Evolutionary conservation across 2,888 invertebrate species (phyloP).

Genomic region (Subacronicta megacephala): DNA sequence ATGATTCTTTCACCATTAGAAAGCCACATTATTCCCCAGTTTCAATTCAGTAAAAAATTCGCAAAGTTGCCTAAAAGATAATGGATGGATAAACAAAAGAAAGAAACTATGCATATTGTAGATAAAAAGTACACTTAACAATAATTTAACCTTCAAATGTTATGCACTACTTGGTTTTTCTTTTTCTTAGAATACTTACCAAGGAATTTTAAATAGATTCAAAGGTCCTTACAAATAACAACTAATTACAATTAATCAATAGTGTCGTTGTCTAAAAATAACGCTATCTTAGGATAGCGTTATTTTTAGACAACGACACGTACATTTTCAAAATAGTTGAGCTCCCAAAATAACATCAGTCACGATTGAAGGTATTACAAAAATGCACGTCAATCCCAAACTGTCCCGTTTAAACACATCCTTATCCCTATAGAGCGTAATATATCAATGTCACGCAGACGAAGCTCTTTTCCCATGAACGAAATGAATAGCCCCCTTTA

Average conservation of each 20-base stretch:
- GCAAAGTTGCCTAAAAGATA: too few species aligned
- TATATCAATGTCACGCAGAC: conserved; percentile 74
- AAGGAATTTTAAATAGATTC: too few species aligned
- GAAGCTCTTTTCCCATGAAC: conserved; percentile 66
- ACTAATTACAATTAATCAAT: conserved; percentile 14
- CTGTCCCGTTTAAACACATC: conserved; percentile 51
- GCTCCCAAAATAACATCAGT: conserved; percentile 20
- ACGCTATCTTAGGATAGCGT: too few species aligned
- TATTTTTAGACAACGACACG: conserved; percentile 20
- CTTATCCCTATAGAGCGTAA: conserved; percentile 61
- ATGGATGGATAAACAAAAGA: too few species aligned
- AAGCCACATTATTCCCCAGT: too few species aligned
- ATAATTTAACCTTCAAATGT: too few species aligned
- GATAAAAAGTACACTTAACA: too few species aligned
- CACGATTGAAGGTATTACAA: conserved; percentile 24
- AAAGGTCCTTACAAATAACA: conserved; percentile 8
- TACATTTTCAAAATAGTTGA: conserved; percentile 1
- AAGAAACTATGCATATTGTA: too few species aligned
- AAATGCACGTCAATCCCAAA: conserved; percentile 39
- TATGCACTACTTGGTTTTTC: too few species aligned
- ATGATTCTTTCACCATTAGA: too few species aligned
- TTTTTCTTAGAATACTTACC: too few species aligned
- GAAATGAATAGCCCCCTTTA: conserved; percentile 69
- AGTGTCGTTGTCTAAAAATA: conserved; percentile 24
- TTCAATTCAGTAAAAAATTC: too few species aligned